phyloP scores from a whole-genome alignment of 2,888 invertebrate species.

The Acheta domesticus region DNA sequence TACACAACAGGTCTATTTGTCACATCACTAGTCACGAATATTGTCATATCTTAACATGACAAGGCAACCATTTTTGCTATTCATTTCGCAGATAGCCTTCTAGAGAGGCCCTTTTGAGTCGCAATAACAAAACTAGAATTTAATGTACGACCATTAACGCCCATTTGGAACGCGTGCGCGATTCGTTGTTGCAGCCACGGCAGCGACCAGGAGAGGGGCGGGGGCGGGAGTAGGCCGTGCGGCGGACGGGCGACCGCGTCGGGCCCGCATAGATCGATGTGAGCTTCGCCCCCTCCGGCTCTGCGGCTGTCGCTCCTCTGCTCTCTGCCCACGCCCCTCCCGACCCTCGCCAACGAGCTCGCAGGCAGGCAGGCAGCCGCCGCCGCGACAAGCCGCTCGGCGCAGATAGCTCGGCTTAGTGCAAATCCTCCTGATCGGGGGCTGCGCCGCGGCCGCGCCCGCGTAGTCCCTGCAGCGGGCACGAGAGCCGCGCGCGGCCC shows the following conservation, averaged over 20 bases:
- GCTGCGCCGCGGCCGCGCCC: not conserved
- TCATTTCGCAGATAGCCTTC: too few relatives aligned
- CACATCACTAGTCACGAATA: too few relatives aligned
- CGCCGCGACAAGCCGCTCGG: not conserved
- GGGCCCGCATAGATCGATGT: slow-evolving; percentile 9
- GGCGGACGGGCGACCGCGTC: not conserved
- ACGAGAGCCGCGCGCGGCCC: not conserved
- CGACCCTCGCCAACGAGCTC: too few relatives aligned
- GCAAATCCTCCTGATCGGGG: slow-evolving; percentile 6
- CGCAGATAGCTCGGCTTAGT: not conserved
- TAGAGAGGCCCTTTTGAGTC: too few relatives aligned
- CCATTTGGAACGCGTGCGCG: not conserved
- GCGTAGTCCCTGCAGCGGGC: not conserved
- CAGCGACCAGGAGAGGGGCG: not conserved
- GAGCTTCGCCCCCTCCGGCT: not conserved
- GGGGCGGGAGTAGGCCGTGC: not conserved
- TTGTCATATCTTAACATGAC: too few relatives aligned
- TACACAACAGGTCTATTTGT: too few relatives aligned
- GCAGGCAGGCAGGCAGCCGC: not conserved
- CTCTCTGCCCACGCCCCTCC: not conserved
- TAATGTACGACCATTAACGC: not conserved
- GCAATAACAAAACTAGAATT: not conserved
- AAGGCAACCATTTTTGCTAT: too few relatives aligned
- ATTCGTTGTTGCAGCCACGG: not conserved
- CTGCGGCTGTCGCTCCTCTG: not conserved